Conservation (phyloP, 2,888 invertebrate species). For the Myopa tessellatipennis region DNA sequence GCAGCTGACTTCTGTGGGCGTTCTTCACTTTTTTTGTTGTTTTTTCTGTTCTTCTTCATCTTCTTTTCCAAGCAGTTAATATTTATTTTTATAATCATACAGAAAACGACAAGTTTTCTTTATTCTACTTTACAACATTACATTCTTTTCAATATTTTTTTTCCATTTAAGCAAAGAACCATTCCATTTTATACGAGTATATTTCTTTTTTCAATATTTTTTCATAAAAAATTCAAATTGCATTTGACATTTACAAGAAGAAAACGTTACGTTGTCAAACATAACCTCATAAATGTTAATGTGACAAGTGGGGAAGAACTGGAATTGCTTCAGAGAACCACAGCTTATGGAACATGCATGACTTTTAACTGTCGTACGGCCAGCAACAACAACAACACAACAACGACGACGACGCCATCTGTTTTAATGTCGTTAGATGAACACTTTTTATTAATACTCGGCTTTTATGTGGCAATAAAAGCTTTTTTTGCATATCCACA, state of each 20-base stretch:
- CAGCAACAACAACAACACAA: neutral
- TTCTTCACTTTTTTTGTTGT: neutral
- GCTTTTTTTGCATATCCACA: neutral
- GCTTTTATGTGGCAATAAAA: conserved; percentile 19
- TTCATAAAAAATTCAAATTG: conserved; percentile 29
- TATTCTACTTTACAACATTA: neutral
- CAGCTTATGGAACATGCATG: conserved; percentile 35
- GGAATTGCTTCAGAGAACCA: conserved; percentile 2
- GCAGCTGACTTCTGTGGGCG: conserved; percentile 22
- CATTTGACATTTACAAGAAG: conserved; percentile 32
- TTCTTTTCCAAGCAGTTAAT: neutral
- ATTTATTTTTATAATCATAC: neutral
- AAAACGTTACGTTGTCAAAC: conserved; percentile 48
- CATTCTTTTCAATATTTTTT: neutral
- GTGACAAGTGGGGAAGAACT: conserved; percentile 44
- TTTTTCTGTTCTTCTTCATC: neutral
- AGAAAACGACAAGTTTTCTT: too few species aligned
- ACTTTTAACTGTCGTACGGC: conserved; percentile 47
- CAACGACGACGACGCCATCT: conserved; percentile 46
- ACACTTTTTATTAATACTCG: conserved; percentile 4
- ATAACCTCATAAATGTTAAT: conserved; percentile 54
- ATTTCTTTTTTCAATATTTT: neutral
- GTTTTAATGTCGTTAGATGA: conserved; percentile 39
- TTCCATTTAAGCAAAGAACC: neutral
- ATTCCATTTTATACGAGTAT: too few species aligned